Base-by-base conservation (phyloP, 1,140 invertebrate species). In the Orchestia grillus region DNA sequence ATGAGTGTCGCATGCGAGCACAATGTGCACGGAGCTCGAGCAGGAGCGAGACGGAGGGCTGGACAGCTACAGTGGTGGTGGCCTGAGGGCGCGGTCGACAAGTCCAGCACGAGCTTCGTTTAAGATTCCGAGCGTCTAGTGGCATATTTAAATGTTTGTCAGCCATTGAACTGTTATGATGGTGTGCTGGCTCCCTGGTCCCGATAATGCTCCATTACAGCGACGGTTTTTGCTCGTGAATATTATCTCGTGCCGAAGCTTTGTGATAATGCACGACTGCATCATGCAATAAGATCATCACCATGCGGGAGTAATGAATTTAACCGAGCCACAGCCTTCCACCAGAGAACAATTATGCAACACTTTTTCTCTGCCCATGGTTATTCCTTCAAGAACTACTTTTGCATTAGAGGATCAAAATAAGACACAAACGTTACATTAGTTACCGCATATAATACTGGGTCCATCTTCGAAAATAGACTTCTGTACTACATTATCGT, bases 71-170 rank as follows among this genome's bases (percentile, higher is more conserved):
- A 77, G 62, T 36, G 62, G 62, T 77, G 62, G 62, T 77, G 62
- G 62, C 36, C 62, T 77, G 62, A 77, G 62, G 62, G 88, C 16
- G 43, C 88, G 88, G 88, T 90, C 88, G 88, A 90, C 88, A 90
- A 0, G 88, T 42, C 11, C 88, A 28, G 88, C 88, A 90, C 88
- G 23, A 90, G 88, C 88, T 94, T 94, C 92, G 92, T 94, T 94
- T 45, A 40, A 94, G 36, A 94, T 94, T 94, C 92, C 36, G 44
- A 45, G 92, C 40, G 8, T 45, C 43, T 94, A 45, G 43, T 94
- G 92, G 92, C 92, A 94, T 94, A 94, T 94, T 94, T 94, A 94
- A 94, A 94, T 94, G 92, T 94, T 94, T 94, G 92, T 47, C 92
- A 47, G 43, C 44, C 92, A 94, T 94, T 94, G 92, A 94, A 94